Evolutionary conservation across 2,888 invertebrate species (phyloP).

Genomic region (Drosophila emarginata): DNA sequence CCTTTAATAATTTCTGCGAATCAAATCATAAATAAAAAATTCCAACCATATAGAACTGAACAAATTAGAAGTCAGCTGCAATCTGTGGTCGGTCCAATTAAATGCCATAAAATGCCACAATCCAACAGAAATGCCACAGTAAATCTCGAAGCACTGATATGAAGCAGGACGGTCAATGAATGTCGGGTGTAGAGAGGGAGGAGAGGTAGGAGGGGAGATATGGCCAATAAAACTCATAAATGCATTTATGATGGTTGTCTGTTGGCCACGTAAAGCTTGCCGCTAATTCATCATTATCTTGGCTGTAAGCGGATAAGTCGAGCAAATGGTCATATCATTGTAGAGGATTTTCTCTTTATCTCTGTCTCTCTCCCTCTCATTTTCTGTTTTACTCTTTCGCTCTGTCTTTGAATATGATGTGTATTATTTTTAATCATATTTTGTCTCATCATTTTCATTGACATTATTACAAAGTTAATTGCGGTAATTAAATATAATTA

Average conservation of each 20-base stretch:
- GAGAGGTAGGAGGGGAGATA: not conserved
- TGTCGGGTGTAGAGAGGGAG: not conserved
- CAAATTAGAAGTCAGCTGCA: conserved; percentile 53
- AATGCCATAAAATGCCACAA: conserved; percentile 64
- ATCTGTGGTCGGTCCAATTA: conserved; percentile 66
- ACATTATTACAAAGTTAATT: conserved; percentile 77
- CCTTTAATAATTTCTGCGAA: conserved; percentile 61
- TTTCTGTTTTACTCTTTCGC: not conserved
- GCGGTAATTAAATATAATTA: conserved; percentile 74
- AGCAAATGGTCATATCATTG: conserved; percentile 37
- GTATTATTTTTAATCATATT: conserved; percentile 66
- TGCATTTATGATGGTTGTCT: conserved; percentile 58
- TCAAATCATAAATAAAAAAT: conserved; percentile 66
- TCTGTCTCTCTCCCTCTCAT: conserved; percentile 1
- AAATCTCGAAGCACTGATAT: conserved; percentile 56
- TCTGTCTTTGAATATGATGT: conserved; percentile 23
- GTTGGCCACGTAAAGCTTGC: conserved; percentile 27
- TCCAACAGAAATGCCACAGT: conserved; percentile 48
- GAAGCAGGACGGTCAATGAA: conserved; percentile 31
- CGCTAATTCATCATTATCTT: conserved; percentile 59
- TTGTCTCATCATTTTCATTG: conserved; percentile 75
- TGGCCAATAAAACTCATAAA: conserved; percentile 55
- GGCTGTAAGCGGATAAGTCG: conserved; percentile 53
- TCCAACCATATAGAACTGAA: conserved; percentile 2
- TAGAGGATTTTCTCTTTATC: conserved; percentile 27